Evolutionary conservation across 35 echinoderm and acorn worm species (phyloP).

Genomic region (Amphiura filiformis): DNA sequence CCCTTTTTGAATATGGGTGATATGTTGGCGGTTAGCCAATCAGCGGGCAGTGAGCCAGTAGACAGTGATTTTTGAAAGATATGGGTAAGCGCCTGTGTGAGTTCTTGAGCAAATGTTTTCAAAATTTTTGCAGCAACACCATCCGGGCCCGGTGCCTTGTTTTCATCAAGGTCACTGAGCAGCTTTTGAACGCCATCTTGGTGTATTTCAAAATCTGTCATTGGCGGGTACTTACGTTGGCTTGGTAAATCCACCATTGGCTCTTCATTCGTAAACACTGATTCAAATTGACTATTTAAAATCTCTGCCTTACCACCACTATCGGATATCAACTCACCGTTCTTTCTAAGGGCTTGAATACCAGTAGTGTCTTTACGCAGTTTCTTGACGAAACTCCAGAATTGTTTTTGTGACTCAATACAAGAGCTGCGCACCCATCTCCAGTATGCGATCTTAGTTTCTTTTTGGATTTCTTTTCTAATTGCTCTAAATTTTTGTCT

Average conservation of each 20-base stretch:
- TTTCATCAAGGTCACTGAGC: slow-evolving; percentile 8
- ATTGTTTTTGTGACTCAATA: neutral
- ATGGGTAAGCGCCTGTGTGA: neutral
- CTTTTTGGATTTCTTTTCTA: neutral
- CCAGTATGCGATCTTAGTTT: neutral
- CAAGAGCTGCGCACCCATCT: neutral
- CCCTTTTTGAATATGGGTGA: slow-evolving; percentile 25
- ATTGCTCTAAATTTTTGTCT: neutral
- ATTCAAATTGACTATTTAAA: slow-evolving; percentile 5
- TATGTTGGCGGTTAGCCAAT: slow-evolving; percentile 10
- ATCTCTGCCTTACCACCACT: neutral
- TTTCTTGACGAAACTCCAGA: neutral
- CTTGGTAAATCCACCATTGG: neutral
- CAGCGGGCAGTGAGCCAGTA: neutral
- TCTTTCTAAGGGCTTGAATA: neutral
- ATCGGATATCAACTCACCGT: neutral
- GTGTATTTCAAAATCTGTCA: neutral
- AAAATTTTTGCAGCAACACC: neutral
- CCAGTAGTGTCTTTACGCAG: neutral
- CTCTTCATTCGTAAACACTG: neutral
- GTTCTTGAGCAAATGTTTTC: neutral
- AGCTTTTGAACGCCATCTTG: neutral
- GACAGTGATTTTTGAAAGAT: slow-evolving; percentile 5
- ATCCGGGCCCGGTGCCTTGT: slow-evolving; percentile 10
- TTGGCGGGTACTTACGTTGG: neutral